Conservation (phyloP, 2,113 vertebrate genomes). For the Ascaphus truei region DNA sequence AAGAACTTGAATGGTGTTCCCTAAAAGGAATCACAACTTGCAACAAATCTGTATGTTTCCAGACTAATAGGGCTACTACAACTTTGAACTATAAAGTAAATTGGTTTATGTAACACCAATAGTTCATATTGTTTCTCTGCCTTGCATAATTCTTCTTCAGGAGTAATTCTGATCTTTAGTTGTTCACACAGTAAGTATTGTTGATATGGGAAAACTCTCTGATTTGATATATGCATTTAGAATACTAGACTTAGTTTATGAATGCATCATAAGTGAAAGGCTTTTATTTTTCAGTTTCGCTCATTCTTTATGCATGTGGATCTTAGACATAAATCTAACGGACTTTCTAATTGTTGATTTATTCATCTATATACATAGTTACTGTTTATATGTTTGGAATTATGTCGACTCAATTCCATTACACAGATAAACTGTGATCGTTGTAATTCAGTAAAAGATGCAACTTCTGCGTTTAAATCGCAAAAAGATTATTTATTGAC, state of each 20-base stretch:
- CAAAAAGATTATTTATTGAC: slow-evolving; percentile 34
- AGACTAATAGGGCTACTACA: no score
- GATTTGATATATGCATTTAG: background rate
- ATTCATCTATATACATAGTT: slow-evolving; percentile 32
- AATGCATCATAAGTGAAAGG: background rate
- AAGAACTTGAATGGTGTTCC: no score
- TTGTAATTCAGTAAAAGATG: slow-evolving; percentile 3
- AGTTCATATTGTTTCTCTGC: no score
- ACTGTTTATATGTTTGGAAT: slow-evolving; percentile 7
- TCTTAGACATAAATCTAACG: slow-evolving; percentile 19
- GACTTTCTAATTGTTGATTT: slow-evolving; percentile 9
- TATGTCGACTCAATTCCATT: background rate
- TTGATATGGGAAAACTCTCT: background rate
- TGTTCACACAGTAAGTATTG: background rate
- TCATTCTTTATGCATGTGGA: background rate
- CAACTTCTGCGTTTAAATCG: slow-evolving; percentile 19
- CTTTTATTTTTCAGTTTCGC: slow-evolving; percentile 3
- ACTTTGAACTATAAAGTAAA: no score
- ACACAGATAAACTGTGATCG: slow-evolving; percentile 25
- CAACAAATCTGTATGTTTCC: no score
- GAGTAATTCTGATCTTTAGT: background rate
- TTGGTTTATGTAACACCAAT: no score
- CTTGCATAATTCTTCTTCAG: no score
- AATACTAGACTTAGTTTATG: background rate
- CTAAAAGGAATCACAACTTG: no score